Conservation (phyloP, 1,140 invertebrate genomes). For the Nautilus pompilius region DNA sequence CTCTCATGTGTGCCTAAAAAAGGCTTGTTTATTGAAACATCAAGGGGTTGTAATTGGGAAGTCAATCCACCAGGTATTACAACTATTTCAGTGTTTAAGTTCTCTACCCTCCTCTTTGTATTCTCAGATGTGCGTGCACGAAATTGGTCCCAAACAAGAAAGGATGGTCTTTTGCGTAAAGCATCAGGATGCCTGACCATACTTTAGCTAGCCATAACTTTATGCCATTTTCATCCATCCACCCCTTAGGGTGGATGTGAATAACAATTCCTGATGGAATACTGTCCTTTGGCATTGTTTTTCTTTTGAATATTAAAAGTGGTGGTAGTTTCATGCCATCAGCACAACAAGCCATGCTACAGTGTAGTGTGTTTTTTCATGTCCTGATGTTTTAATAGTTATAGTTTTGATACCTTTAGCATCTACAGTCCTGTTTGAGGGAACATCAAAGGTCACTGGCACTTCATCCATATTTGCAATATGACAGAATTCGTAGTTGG, state of each 20-base stretch:
- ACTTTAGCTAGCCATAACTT: constrained; percentile 23
- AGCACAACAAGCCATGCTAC: constrained; percentile 13
- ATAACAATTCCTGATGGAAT: constrained; percentile 15
- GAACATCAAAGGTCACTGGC: constrained; percentile 22
- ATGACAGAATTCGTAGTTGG: constrained; percentile 1
- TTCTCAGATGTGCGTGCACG: too few relatives aligned
- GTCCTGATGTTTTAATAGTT: constrained; percentile 14
- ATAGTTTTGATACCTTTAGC: constrained; percentile 14
- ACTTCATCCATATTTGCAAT: constrained; percentile 31
- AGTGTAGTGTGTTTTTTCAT: constrained; percentile 19
- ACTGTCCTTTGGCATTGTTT: constrained; percentile 19
- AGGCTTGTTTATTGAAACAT: too few relatives aligned
- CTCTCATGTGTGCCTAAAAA: too few relatives aligned
- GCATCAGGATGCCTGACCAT: too few relatives aligned
- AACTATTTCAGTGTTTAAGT: too few relatives aligned
- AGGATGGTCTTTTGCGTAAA: too few relatives aligned
- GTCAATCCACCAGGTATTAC: too few relatives aligned
- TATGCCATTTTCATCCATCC: constrained; percentile 31
- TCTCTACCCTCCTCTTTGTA: too few relatives aligned
- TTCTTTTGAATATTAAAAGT: constrained; percentile 38
- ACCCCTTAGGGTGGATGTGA: constrained; percentile 25
- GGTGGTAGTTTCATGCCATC: constrained; percentile 28
- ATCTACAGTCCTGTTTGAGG: constrained; percentile 17
- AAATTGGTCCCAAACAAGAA: too few relatives aligned
- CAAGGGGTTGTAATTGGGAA: too few relatives aligned